Percentiles rank a stretch among this genome's conserved stretches.
These are phyloP conservation scores for Drosophila tani DNA, from an alignment of 1,140 invertebrate species.

Conservation along the genomic window DNA sequence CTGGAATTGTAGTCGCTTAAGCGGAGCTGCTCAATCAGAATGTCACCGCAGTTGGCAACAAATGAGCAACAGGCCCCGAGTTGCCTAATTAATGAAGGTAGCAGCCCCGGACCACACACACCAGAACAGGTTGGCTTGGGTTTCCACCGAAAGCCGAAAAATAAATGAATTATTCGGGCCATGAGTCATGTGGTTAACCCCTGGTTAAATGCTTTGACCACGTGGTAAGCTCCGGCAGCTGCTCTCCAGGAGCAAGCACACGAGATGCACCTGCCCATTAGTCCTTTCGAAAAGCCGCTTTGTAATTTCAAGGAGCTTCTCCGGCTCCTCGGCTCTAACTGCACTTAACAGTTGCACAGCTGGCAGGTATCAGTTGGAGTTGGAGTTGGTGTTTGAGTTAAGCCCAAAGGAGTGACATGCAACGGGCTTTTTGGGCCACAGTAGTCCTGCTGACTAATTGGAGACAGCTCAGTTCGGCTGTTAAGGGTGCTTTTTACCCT, in stretches of 20 bases:
- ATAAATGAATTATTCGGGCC: constrained; percentile 24
- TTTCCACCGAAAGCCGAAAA: constrained; percentile 9
- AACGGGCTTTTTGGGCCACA: constrained; percentile 12
- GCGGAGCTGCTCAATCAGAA: constrained; percentile 69
- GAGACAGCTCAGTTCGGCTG: background rate
- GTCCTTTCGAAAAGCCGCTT: constrained; percentile 66
- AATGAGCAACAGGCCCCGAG: constrained; percentile 59
- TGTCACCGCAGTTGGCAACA: constrained; percentile 61
- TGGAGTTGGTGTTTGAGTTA: background rate
- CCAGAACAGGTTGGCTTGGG: constrained; percentile 19
- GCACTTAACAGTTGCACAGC: constrained; percentile 74
- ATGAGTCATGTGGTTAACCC: constrained; percentile 47
- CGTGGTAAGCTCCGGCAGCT: constrained; percentile 53
- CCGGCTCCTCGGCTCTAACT: constrained; percentile 52
- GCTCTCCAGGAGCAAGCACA: constrained; percentile 10
- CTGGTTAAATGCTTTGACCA: constrained; percentile 41
- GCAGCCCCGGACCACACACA: constrained; percentile 67
- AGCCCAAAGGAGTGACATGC: constrained; percentile 29
- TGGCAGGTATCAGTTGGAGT: constrained; percentile 31
- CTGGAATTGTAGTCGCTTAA: constrained; percentile 49
- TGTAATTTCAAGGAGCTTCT: constrained; percentile 69
- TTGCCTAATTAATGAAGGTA: constrained; percentile 73
- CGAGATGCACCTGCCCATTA: constrained; percentile 57
- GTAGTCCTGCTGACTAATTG: constrained; percentile 6
- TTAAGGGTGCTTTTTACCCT: constrained; percentile 7